Base-by-base conservation (phyloP, 2,888 invertebrate genomes). In the Diaperis boleti region DNA sequence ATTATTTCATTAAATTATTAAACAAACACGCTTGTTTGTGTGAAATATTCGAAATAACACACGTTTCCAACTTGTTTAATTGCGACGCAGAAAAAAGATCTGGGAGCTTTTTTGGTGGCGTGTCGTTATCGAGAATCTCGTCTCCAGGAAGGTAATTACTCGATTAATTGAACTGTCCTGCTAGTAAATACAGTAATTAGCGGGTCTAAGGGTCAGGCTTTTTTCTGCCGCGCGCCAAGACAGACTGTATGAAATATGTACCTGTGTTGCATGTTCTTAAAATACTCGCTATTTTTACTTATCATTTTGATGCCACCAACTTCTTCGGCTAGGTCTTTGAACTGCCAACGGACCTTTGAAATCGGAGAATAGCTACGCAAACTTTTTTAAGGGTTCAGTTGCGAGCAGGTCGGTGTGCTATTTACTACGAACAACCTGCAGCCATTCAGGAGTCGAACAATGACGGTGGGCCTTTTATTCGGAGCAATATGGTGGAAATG, bases 61-160 rank as follows among this genome's bases (percentile, higher is more conserved):
- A 54, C 37, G 33, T 55, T 55, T 55, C 44, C 18, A 44, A 13
- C 79, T 79, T 80, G 78, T 80, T 79, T 77, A 78, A 78, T 77
- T 79, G 76, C 71, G 73, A 73, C 77, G 77, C 78, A 10, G 7
- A 42, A 10, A 39, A 8, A 42, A 14, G 17, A 49, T 49, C 14
- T 39, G 18, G 26, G 41, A 18, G 22, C 22, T 33, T 26, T 26
- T 26, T 10, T 10, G 26, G 20, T 39, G 14, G 26, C 15, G 35
- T 22, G 26, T 42, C 35, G 47, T 57, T 57, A 45, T 57, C 37
- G 20, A 59, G 39, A 59, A 47, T 59, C 49, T 47, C 59, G 35
- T 49, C 39, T 22, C 8, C 7, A 18, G 14, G 42, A 17, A 10
- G 37, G 41, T 45, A 59, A 72, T 69, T 70, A 72, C 65, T 67